These are phyloP conservation scores for Gambusia yucatana DNA, from an alignment of 2,797 vertebrate genomes.

Conservation along the genomic window DNA sequence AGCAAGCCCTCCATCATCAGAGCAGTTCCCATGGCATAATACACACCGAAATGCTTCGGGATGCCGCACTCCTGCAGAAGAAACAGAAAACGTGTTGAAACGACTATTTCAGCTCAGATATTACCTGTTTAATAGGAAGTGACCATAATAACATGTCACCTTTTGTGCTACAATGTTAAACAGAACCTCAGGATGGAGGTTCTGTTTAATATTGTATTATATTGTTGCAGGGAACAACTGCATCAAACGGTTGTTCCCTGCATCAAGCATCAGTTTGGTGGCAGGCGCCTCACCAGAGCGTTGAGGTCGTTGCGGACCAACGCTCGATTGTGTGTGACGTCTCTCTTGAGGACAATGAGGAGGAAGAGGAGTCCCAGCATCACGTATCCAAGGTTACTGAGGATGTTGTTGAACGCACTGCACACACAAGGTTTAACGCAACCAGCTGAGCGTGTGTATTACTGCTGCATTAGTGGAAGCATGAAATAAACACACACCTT, in stretches of 20 bases:
- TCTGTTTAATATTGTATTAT: too few species aligned
- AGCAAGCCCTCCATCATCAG: constrained; percentile 99
- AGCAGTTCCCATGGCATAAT: constrained; percentile 96
- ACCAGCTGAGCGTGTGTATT: neutral
- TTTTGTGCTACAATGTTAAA: neutral
- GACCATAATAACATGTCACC: neutral
- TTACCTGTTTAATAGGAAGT: neutral
- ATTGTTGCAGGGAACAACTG: too few species aligned
- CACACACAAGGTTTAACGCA: neutral
- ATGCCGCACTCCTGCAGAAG: constrained; percentile 91
- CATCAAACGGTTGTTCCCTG: neutral
- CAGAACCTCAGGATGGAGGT: neutral
- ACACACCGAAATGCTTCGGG: constrained; percentile 96
- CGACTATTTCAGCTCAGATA: neutral
- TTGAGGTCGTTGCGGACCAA: constrained; percentile 83
- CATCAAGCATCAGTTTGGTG: neutral
- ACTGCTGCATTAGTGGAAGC: too few species aligned
- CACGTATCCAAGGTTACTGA: constrained; percentile 96
- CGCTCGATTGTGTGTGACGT: constrained; percentile 90
- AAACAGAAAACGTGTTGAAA: neutral
- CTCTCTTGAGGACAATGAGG: constrained; percentile 91
- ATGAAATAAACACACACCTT: constrained; percentile 78
- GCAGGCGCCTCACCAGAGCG: constrained; percentile 82
- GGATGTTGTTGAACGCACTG: constrained; percentile 98
- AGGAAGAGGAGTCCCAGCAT: constrained; percentile 95